phyloP scores from a whole-genome alignment of 2,797 vertebrate species.

The Valencia hispanica region DNA sequence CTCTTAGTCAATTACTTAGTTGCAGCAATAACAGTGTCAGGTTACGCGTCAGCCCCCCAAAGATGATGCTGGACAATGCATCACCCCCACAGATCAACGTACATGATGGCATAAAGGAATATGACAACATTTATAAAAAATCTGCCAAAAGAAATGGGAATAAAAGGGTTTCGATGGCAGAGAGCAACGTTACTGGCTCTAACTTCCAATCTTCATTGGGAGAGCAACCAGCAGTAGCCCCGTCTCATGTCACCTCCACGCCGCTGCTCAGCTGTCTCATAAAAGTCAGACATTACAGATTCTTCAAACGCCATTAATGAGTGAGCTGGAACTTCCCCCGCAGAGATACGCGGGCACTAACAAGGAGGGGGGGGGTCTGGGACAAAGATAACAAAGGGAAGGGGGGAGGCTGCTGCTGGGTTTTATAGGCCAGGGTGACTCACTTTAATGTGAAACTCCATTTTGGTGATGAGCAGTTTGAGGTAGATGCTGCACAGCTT shows the following conservation, averaged over 20 bases:
- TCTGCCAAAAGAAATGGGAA: neutral
- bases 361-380: slow-evolving; percentile 45
- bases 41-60: neutral
- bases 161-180: neutral
- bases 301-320: slow-evolving; percentile 64
- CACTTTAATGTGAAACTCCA: slow-evolving; percentile 99
- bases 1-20: neutral
- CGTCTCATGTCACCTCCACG: slow-evolving; percentile 21
- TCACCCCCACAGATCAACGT: neutral
- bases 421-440: slow-evolving; percentile 72
- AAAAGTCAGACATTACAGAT: slow-evolving; percentile 57
- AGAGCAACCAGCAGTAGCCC: slow-evolving; percentile 19
- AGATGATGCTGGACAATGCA: neutral
- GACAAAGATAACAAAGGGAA: slow-evolving; percentile 57
- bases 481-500: slow-evolving; percentile 99
- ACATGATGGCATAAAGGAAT: neutral
- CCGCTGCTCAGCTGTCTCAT: slow-evolving; percentile 42
- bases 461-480: slow-evolving; percentile 99
- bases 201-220: neutral
- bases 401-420: slow-evolving; percentile 42
- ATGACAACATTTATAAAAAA: neutral
- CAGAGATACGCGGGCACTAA: slow-evolving; percentile 55
- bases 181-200: neutral
- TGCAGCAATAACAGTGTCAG: neutral
- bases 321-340: slow-evolving; percentile 40